Evolutionary conservation across 2,888 invertebrate genomes (phyloP), one percentile per base, ranked within the genome.

Genomic region (Hanleya hanleyi): DNA sequence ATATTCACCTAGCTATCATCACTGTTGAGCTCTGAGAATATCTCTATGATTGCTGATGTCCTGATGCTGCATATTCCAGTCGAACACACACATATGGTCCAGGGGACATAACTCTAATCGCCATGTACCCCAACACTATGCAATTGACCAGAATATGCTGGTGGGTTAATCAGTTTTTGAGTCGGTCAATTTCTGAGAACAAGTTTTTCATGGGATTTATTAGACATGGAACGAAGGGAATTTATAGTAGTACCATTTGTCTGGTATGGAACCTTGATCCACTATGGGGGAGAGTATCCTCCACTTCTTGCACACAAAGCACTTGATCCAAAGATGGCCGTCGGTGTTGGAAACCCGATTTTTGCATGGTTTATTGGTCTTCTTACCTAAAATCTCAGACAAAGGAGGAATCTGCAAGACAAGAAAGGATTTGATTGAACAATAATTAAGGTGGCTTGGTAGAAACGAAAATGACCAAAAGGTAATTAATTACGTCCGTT

Each of bases 221-320:
- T n/a, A n/a, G n/a, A n/a, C n/a, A n/a, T n/a, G n/a, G n/a, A n/a
- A n/a, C n/a, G 62, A 15, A 35, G 5, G 15, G 7, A 62, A 69
- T n/a, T 35, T 22, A 2, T 26, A 29, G 5, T 70, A 51, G 33
- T 35, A 77, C 77, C 75, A 77, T 2, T 32, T 37, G 12, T 71
- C 37, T 35, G 75, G 73, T 12, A 70, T 47, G 18, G 51, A 57
- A 0, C 67, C 50, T 12, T 61, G 36, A 7, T 68, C 72, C 35
- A 73, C 70, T n/a, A 50, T 65, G n/a, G 67, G 37, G 6, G 78
- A 71, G 32, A 78, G 74, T 33, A 71, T 72, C 22, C 80, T 71
- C 80, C 80, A 80, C 38, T 73, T 76, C 41, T 51, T 38, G 64
- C 80, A 80, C 22, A 71, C 18, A 62, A 73, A 73, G 67, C 80